Percentiles rank a stretch among this genome's conserved stretches.
These are phyloP conservation scores for Drosophila melanosoma DNA, from an alignment of 2,888 invertebrate species.

Conservation along the genomic window DNA sequence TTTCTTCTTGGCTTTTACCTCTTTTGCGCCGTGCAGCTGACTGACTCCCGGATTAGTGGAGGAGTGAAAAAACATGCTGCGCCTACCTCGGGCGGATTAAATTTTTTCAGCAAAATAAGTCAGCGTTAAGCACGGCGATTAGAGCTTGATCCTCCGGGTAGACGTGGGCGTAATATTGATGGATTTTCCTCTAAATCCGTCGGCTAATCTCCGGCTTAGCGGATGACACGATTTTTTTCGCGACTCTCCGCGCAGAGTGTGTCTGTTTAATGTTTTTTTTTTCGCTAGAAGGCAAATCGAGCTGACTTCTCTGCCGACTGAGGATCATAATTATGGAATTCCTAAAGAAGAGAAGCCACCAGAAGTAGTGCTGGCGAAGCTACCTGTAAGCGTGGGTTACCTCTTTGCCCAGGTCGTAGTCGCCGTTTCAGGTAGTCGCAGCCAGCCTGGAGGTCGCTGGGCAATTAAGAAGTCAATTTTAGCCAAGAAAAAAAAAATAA, in stretches of 20 bases:
- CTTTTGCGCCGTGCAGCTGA: constrained; percentile 67
- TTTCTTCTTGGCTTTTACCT: constrained; percentile 57
- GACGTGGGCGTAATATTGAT: constrained; percentile 78
- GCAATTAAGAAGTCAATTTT: constrained; percentile 82
- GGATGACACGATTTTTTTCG: constrained; percentile 72
- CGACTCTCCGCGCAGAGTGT: constrained; percentile 32
- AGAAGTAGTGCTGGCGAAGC: constrained; percentile 25
- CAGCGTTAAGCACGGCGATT: constrained; percentile 72
- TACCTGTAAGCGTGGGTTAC: constrained; percentile 77
- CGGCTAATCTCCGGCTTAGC: constrained; percentile 72
- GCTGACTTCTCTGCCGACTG: constrained; percentile 39
- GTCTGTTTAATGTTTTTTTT: constrained; percentile 54
- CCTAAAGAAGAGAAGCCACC: constrained; percentile 68
- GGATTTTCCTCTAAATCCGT: constrained; percentile 81
- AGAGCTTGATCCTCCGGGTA: constrained; percentile 71
- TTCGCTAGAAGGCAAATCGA: constrained; percentile 66
- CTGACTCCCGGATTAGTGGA: constrained; percentile 58
- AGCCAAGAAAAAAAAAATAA: constrained; percentile 52
- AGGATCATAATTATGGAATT: constrained; percentile 82
- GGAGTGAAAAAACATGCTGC: constrained; percentile 34
- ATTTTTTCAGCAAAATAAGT: constrained; percentile 74
- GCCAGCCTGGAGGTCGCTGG: constrained; percentile 39
- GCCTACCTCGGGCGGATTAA: constrained; percentile 72
- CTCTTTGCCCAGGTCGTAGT: constrained; percentile 51
- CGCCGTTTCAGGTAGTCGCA: constrained; percentile 26